Conservation (phyloP, 2,888 invertebrate genomes). For the Luperina nickerlii region DNA sequence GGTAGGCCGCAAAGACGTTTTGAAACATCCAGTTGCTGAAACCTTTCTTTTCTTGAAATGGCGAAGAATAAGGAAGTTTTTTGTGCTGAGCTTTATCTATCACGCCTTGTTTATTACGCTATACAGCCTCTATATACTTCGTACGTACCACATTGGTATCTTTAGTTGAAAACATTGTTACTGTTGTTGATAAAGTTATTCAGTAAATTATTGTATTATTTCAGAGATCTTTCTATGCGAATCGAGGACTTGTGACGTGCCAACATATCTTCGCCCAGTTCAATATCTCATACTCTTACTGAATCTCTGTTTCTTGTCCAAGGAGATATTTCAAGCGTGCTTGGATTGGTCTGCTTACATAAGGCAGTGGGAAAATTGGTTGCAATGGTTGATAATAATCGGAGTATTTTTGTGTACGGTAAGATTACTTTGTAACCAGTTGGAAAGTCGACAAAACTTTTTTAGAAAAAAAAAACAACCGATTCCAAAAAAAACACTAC, state of each 20-base stretch:
- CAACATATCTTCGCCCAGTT: constrained; percentile 82
- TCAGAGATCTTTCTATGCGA: constrained; percentile 89
- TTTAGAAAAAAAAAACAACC: no score
- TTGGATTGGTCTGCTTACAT: constrained; percentile 94
- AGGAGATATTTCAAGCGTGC: constrained; percentile 95
- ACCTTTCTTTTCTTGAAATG: constrained; percentile 96
- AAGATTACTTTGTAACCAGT: constrained; percentile 64
- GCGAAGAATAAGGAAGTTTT: constrained; percentile 95
- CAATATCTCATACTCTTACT: constrained; percentile 92
- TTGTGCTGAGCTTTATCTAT: constrained; percentile 94
- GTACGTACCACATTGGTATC: constrained; percentile 80
- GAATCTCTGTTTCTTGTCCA: constrained; percentile 91
- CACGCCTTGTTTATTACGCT: constrained; percentile 94
- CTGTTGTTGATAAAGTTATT: background rate
- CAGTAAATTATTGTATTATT: constrained; percentile 62
- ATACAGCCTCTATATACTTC: constrained; percentile 93
- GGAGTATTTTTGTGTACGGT: constrained; percentile 93
- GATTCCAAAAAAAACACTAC: no score
- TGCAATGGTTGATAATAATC: constrained; percentile 94
- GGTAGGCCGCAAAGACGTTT: constrained; percentile 94
- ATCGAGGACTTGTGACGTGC: constrained; percentile 82
- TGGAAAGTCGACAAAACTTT: background rate
- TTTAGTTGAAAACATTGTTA: background rate
- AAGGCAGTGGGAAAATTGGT: constrained; percentile 95
- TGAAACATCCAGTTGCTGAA: constrained; percentile 96